Percentiles rank a stretch among this genome's conserved stretches.
Evolutionary conservation across 2,113 vertebrate genomes (phyloP).

Genomic region (Platichthys stellatus): DNA sequence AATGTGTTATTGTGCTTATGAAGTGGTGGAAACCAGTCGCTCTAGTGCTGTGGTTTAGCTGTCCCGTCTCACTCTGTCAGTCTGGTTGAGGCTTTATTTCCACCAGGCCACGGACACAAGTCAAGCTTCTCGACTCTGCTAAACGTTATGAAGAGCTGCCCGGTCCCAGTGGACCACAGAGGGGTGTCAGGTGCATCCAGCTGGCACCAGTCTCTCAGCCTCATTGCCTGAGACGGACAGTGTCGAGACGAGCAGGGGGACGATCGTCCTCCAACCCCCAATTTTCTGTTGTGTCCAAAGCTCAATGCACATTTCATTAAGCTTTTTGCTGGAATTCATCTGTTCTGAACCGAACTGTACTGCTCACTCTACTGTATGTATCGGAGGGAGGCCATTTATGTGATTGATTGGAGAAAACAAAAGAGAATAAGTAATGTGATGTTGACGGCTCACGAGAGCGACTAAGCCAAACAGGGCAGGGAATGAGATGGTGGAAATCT

Average conservation of each 20-base stretch:
- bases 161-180: conserved; percentile 37
- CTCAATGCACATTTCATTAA: conserved; percentile 12
- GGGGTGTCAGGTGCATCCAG: conserved; percentile 21
- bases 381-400: conserved; percentile 14
- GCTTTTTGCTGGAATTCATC: neutral
- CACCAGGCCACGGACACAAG: conserved; percentile 4
- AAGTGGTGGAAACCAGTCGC: neutral
- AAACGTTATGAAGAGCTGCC: conserved; percentile 57
- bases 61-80: conserved; percentile 27
- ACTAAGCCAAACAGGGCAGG: conserved; percentile 47
- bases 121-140: conserved; percentile 44
- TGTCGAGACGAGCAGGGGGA: neutral
- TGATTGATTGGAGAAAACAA: conserved; percentile 48
- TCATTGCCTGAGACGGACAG: conserved; percentile 33
- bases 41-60: neutral
- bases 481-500: conserved; percentile 49
- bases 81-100: conserved; percentile 17
- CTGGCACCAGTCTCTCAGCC: conserved; percentile 30
- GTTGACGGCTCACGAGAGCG: conserved; percentile 37
- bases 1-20: conserved; percentile 7
- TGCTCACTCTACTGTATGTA: neutral
- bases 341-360: neutral
- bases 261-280: neutral
- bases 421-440: conserved; percentile 60
- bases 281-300: neutral